Conservation (phyloP, 2,888 invertebrate species). For the Branchipolynoe longqiensis region DNA sequence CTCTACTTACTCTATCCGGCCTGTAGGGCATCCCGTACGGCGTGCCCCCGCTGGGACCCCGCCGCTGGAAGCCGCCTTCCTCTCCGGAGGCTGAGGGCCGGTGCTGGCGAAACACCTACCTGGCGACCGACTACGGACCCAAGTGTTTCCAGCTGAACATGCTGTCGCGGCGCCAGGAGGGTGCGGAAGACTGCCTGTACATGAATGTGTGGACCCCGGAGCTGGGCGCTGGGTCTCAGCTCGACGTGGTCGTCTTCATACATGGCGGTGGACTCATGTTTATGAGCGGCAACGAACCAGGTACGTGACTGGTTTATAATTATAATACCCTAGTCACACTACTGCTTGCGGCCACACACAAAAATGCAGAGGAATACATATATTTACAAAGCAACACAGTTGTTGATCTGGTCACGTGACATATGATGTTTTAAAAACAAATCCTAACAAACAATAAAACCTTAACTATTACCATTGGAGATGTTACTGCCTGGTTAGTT, state of each 20-base stretch:
- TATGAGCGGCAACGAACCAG: constrained; percentile 63
- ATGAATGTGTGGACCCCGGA: constrained; percentile 66
- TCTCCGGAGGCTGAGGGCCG: neutral
- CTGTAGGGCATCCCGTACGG: constrained; percentile 52
- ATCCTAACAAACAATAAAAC: too few species aligned
- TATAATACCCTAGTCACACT: too few species aligned
- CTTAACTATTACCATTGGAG: too few species aligned
- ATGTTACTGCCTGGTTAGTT: too few species aligned
- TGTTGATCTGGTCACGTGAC: too few species aligned
- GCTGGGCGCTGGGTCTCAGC: constrained; percentile 11
- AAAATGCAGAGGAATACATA: too few species aligned
- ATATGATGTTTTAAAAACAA: too few species aligned
- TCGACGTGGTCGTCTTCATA: constrained; percentile 66
- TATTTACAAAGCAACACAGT: too few species aligned
- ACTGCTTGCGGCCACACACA: too few species aligned
- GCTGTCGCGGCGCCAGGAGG: constrained; percentile 31
- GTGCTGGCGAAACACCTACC: constrained; percentile 2
- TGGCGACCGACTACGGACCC: constrained; percentile 28
- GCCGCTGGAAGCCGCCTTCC: constrained; percentile 48
- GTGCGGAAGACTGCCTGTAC: constrained; percentile 66
- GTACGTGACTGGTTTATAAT: too few species aligned
- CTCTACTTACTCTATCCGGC: neutral
- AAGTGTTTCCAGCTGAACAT: constrained; percentile 53
- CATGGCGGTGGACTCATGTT: constrained; percentile 66
- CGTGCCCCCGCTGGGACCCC: constrained; percentile 23